Conservation (phyloP, 2,113 vertebrate genomes). For the Hyperoodon ampullatus region DNA sequence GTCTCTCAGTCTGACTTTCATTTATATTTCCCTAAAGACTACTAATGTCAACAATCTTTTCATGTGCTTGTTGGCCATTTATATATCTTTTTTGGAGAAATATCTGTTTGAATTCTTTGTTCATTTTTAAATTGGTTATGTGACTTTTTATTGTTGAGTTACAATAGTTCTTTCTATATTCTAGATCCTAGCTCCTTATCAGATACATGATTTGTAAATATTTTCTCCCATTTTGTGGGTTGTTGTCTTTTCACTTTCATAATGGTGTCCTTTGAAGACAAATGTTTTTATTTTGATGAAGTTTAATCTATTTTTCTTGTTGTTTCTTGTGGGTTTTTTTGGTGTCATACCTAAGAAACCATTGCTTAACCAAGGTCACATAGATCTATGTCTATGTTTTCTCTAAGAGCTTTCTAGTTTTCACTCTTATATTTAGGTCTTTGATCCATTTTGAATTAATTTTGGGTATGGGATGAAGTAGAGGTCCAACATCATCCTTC, state of each 20-base stretch:
- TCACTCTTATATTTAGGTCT: background rate
- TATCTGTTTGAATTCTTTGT: background rate
- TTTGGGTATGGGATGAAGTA: background rate
- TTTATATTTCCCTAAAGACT: background rate
- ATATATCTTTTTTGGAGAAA: background rate
- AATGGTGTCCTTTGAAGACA: background rate
- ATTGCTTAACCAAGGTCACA: slow-evolving; percentile 16
- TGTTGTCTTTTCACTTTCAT: background rate
- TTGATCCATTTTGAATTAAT: slow-evolving; percentile 21
- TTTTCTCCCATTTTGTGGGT: background rate
- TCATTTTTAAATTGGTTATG: too few species aligned
- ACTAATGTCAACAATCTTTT: background rate
- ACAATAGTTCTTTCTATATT: too few species aligned
- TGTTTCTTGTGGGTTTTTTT: background rate
- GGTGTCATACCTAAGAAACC: background rate
- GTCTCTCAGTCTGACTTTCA: background rate
- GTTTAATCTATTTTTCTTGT: background rate
- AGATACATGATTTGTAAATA: slow-evolving; percentile 15
- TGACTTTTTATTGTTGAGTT: too few species aligned
- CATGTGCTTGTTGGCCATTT: background rate
- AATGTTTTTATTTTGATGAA: slow-evolving; percentile 19
- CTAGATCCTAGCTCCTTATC: background rate
- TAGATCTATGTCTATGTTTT: background rate
- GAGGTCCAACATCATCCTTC: background rate
- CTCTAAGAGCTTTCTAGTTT: background rate